Conservation (phyloP, 2,113 vertebrate genomes). For the Megaceryle maxima region DNA sequence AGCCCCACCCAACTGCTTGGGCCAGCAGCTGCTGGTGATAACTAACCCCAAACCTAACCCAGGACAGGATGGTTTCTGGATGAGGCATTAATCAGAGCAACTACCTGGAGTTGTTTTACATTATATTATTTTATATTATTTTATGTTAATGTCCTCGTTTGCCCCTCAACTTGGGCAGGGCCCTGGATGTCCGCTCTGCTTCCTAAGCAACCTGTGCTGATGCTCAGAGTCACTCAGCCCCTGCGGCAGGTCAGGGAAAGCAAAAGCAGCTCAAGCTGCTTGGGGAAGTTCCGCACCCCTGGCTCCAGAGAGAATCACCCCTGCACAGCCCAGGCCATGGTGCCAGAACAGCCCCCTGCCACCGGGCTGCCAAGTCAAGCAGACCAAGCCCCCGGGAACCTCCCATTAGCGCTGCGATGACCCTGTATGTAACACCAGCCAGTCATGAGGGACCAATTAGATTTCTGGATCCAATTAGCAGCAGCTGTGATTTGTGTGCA, state of each 20-base stretch:
- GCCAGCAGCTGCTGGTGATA: too few relatives aligned
- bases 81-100: background rate
- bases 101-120: background rate
- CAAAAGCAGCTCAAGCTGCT: background rate
- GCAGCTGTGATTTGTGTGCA: constrained; percentile 72
- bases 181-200: background rate
- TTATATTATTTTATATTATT: background rate
- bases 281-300: background rate
- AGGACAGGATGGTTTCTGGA: background rate
- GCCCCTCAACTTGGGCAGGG: background rate
- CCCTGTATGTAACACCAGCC: background rate
- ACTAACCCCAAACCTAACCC: too few relatives aligned
- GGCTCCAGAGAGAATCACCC: background rate
- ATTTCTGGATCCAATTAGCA: constrained; percentile 65
- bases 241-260: background rate
- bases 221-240: background rate
- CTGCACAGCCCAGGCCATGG: rapidly evolving
- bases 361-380: background rate
- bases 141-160: background rate
- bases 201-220: rapidly evolving
- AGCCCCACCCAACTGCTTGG: too few relatives aligned
- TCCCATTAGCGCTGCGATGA: background rate
- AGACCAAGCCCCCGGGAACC: rapidly evolving
- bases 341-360: background rate
- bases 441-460: constrained; percentile 61